phyloP scores from a whole-genome alignment of 2,113 vertebrate species.

The Spermophilus dauricus region DNA sequence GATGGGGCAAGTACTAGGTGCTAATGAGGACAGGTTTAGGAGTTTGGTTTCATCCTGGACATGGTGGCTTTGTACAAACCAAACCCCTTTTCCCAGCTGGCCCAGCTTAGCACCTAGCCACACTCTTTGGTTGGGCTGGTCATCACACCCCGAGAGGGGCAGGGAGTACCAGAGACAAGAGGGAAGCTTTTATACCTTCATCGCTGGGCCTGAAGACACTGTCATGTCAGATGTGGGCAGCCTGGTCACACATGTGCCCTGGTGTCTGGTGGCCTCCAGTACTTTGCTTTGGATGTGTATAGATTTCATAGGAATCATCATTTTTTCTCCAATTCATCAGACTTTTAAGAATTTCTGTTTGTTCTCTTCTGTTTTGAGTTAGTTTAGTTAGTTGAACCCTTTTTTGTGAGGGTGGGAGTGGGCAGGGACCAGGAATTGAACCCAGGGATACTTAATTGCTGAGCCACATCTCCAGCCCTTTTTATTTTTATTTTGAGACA shows the following conservation, averaged over 20 bases:
- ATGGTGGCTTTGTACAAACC: neutral
- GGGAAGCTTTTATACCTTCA: too few relatives aligned
- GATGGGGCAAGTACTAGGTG: neutral
- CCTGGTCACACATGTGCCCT: neutral
- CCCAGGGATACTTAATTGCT: too few relatives aligned
- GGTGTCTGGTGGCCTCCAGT: neutral
- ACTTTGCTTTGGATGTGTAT: neutral
- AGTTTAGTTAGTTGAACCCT: too few relatives aligned
- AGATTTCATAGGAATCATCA: neutral
- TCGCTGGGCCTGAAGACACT: too few relatives aligned
- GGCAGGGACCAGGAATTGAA: too few relatives aligned
- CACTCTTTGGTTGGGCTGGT: neutral
- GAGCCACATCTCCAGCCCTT: too few relatives aligned
- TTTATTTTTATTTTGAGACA: too few relatives aligned
- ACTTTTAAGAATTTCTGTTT: neutral
- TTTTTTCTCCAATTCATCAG: neutral
- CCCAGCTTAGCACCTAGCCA: neutral
- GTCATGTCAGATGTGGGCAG: too few relatives aligned
- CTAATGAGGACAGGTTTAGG: neutral
- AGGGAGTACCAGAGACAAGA: neutral
- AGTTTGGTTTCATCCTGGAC: neutral
- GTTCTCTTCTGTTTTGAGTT: too few relatives aligned
- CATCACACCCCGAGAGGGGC: neutral
- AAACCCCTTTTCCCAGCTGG: neutral
- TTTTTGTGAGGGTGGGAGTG: too few relatives aligned